These are phyloP conservation scores for Minunthozetes semirufus DNA, from an alignment of 2,888 invertebrate genomes.

Conservation along the genomic window DNA sequence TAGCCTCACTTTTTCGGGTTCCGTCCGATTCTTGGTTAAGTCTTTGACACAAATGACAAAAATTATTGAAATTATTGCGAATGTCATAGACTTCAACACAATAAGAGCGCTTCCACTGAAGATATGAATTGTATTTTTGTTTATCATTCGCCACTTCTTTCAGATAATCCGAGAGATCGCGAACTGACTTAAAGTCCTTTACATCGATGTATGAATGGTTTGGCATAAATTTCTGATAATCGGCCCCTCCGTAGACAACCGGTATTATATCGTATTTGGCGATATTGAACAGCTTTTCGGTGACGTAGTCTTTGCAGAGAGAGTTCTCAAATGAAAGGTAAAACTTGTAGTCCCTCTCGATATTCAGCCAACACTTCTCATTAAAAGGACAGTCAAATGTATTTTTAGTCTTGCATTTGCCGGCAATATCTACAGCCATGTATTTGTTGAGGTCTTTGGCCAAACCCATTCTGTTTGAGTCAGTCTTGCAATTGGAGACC, in stretches of 20 bases:
- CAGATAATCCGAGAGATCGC: slow-evolving; percentile 2
- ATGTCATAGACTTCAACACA: no score
- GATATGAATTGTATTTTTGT: slow-evolving; percentile 10
- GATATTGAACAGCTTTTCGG: slow-evolving; percentile 11
- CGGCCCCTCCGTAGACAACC: neutral
- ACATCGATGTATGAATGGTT: slow-evolving; percentile 40
- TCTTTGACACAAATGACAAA: no score
- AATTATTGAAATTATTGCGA: no score
- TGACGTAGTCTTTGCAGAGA: slow-evolving; percentile 33
- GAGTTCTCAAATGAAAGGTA: slow-evolving; percentile 32
- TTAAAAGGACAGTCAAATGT: neutral
- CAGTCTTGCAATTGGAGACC: slow-evolving; percentile 15
- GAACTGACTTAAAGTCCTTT: slow-evolving; percentile 32
- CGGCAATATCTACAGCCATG: slow-evolving; percentile 19
- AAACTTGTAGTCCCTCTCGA: slow-evolving; percentile 21
- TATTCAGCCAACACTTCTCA: neutral
- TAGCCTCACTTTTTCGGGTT: no score
- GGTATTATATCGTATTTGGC: neutral
- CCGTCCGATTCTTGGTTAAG: no score
- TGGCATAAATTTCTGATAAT: slow-evolving; percentile 35
- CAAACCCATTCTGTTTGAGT: slow-evolving; percentile 2
- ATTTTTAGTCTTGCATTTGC: slow-evolving; percentile 5
- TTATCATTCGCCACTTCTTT: neutral
- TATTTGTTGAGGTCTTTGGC: neutral
- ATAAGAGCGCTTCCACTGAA: slow-evolving; percentile 15